These are phyloP conservation scores for Rosalia funebris DNA, from an alignment of 2,888 invertebrate genomes.

Conservation along the genomic window DNA sequence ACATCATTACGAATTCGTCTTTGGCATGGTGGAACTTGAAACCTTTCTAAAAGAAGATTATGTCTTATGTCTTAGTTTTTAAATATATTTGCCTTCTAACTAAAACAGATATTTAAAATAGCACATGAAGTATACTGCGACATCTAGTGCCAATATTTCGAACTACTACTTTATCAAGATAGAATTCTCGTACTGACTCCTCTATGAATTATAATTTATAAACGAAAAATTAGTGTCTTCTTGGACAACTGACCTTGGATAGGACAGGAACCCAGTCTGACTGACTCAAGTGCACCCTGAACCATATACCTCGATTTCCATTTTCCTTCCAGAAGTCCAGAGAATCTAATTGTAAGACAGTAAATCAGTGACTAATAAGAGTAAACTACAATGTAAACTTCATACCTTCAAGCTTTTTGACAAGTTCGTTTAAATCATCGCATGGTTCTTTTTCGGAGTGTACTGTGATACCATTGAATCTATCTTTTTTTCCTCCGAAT, in stretches of 20 bases:
- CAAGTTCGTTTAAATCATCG: slow-evolving; percentile 65
- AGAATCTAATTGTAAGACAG: slow-evolving; percentile 71
- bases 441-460: slow-evolving; percentile 72
- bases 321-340: slow-evolving; percentile 73
- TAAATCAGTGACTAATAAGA: no score
- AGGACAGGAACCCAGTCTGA: slow-evolving; percentile 81
- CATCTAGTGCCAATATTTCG: no score
- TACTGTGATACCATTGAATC: slow-evolving; percentile 80
- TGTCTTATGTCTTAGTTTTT: no score
- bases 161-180: no score
- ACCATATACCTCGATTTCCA: slow-evolving; percentile 81
- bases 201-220: no score
- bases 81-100: no score
- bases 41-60: slow-evolving; percentile 68
- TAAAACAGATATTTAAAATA: no score
- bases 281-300: slow-evolving; percentile 76
- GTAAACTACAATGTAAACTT: slow-evolving; percentile 9
- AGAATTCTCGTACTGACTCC: no score
- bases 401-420: slow-evolving; percentile 70
- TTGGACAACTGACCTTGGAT: slow-evolving; percentile 74
- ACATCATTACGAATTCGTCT: slow-evolving; percentile 81
- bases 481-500: slow-evolving; percentile 69
- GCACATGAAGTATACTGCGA: no score
- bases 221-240: no score
- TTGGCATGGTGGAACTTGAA: slow-evolving; percentile 91